A percentile compares a stretch with the other conserved stretches of the same genome.
These are phyloP conservation scores for Trichoplax adhaerens DNA, from an alignment of 37 sponge, comb jelly and placozoan species.

Conservation along the genomic window DNA sequence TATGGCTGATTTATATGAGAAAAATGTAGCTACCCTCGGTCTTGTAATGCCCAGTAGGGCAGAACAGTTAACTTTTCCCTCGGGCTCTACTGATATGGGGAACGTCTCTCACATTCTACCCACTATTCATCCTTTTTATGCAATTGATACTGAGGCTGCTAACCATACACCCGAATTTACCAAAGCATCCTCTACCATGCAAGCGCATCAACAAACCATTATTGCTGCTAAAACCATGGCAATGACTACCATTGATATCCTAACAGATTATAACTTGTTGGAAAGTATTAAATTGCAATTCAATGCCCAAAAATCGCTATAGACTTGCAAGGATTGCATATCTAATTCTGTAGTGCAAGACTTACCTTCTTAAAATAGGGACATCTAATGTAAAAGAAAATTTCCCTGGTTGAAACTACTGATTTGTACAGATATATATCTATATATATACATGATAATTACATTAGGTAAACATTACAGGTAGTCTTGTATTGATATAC, in stretches of 20 bases:
- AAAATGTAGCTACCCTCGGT: constrained; percentile 5
- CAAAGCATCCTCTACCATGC: constrained; percentile 29
- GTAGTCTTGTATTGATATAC: too few species aligned
- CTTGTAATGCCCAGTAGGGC: neutral
- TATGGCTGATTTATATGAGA: constrained; percentile 18
- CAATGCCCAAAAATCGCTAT: too few species aligned
- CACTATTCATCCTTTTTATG: constrained; percentile 59
- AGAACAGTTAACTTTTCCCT: neutral
- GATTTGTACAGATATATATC: too few species aligned
- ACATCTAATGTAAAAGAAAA: too few species aligned
- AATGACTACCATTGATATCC: constrained; percentile 40
- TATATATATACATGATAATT: too few species aligned
- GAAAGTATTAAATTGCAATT: too few species aligned
- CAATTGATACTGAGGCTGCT: constrained; percentile 22
- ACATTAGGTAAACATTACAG: too few species aligned
- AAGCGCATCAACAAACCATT: constrained; percentile 34
- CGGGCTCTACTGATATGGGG: constrained; percentile 54
- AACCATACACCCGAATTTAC: constrained; percentile 62
- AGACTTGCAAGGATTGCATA: too few species aligned
- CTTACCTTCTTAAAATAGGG: too few species aligned
- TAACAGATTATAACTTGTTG: constrained; percentile 28
- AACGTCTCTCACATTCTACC: constrained; percentile 65
- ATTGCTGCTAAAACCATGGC: constrained; percentile 50
- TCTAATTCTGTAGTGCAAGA: too few species aligned
- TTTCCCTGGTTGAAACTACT: too few species aligned